Conservation (phyloP, 2,113 vertebrate genomes). For the Tetrax tetrax region DNA sequence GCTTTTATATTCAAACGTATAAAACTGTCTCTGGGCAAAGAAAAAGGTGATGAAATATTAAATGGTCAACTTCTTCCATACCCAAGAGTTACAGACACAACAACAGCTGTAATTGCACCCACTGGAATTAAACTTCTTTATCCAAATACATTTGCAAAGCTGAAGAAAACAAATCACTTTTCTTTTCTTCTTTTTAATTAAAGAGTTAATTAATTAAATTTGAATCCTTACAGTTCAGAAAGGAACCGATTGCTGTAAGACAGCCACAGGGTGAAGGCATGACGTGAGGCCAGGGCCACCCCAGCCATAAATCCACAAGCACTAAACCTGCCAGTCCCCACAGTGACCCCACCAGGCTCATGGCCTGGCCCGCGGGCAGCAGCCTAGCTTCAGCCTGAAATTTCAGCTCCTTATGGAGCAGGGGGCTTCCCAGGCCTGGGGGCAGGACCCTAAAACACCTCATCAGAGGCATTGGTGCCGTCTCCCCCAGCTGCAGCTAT, state of each 20-base stretch:
- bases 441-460: neutral
- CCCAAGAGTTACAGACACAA: neutral
- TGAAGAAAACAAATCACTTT: neutral
- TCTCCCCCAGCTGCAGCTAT: neutral
- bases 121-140: neutral
- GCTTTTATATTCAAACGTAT: neutral
- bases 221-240: neutral
- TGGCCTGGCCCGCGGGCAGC: neutral
- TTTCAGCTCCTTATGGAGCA: neutral
- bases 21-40: neutral
- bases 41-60: neutral
- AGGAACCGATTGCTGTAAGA: fast-evolving
- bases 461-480: fast-evolving
- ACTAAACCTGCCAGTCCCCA: neutral
- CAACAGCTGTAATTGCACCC: neutral
- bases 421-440: fast-evolving
- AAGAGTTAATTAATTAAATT: neutral
- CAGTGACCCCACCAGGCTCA: fast-evolving
- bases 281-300: neutral
- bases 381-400: neutral
- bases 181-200: neutral
- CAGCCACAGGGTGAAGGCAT: fast-evolving
- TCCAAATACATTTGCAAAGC: neutral
- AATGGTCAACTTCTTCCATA: neutral
- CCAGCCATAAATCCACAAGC: neutral